Base-by-base conservation (phyloP, 2,888 invertebrate species). In the Psylliodes chrysocephalus region DNA sequence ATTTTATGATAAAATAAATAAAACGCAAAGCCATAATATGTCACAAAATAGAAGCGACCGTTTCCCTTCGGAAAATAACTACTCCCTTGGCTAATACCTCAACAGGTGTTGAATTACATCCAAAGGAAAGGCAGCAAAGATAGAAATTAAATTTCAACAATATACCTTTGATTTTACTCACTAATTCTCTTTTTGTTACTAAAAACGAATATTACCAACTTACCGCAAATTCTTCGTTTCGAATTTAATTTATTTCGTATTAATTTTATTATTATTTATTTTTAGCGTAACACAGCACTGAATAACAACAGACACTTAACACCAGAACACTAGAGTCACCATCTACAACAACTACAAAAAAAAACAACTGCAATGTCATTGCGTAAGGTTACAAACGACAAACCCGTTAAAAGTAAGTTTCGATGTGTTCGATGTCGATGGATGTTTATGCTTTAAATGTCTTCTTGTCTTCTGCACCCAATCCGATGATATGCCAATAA, bases 341-440 rank as follows among this genome's bases (percentile, higher is more conserved):
- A 15, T 25, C 40, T 46, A 47, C 22, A 35, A 60, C 55, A 33
- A 38, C 35, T 12, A 52, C 56, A 53, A n/a, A 25, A 60, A 10
- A n/a, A n/a, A n/a, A 61, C 4, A 44, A 25, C 54, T 10, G 67
- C 59, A 54, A 69, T 69, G 69, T 69, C 69, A 40, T 60, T 69
- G 12, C 67, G 69, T 56, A 69, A 67, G 51, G 59, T 59, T 44
- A 22, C 22, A 4, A 69, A 65, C 40, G 69, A 64, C 71, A 63
- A 63, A 64, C 63, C 63, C 69, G 64, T 59, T 10, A 64, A 63
- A 56, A 67, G 69, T 69, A 69, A 69, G 69, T 69, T 53, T 40
- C 44, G 40, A 28, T 40, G 40, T 38, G 2, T 54, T 54, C 18
- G 56, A 14, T 56, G 49, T 60, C 35, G 10, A 14, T 51, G 18